phyloP scores from a whole-genome alignment of 2,113 vertebrate species.

The Lucifuga dentata region DNA sequence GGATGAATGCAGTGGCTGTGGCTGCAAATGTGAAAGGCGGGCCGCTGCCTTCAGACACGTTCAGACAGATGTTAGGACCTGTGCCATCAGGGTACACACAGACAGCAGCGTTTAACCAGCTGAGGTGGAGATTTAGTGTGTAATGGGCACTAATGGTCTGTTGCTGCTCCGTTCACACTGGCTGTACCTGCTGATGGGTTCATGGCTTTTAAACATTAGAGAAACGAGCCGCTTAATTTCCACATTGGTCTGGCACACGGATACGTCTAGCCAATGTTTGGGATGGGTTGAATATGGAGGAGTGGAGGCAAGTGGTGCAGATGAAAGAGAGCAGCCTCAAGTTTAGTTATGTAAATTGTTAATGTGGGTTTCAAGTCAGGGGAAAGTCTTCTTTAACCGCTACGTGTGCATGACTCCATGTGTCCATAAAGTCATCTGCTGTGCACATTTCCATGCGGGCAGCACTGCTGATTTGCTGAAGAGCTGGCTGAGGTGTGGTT shows the following conservation, averaged over 20 bases:
- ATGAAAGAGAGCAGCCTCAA: constrained; percentile 10
- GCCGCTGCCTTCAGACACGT: constrained; percentile 58
- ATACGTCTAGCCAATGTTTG: constrained; percentile 61
- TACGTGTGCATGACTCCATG: constrained; percentile 46
- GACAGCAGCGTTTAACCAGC: constrained; percentile 51
- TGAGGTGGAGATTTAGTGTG: constrained; percentile 58
- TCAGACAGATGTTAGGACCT: constrained; percentile 77
- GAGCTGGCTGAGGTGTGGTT: constrained; percentile 71
- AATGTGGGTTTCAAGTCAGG: constrained; percentile 72
- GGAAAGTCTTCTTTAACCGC: constrained; percentile 64
- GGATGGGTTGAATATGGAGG: constrained; percentile 36
- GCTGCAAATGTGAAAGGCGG: constrained; percentile 56
- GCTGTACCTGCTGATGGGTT: constrained; percentile 69
- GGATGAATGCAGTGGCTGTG: constrained; percentile 53
- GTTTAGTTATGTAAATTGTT: constrained; percentile 65
- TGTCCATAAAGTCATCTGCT: constrained; percentile 70
- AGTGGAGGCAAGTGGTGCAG: constrained; percentile 33
- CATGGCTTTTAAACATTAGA: constrained; percentile 64
- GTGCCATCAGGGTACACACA: constrained; percentile 61
- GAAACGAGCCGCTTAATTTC: constrained; percentile 64
- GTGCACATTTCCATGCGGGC: constrained; percentile 62
- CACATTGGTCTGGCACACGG: constrained; percentile 70
- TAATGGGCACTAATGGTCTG: constrained; percentile 65
- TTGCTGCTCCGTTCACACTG: constrained; percentile 51
- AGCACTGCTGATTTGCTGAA: constrained; percentile 73